phyloP scores from a whole-genome alignment of 2,888 invertebrate species.

The Hypomecis punctinalis region DNA sequence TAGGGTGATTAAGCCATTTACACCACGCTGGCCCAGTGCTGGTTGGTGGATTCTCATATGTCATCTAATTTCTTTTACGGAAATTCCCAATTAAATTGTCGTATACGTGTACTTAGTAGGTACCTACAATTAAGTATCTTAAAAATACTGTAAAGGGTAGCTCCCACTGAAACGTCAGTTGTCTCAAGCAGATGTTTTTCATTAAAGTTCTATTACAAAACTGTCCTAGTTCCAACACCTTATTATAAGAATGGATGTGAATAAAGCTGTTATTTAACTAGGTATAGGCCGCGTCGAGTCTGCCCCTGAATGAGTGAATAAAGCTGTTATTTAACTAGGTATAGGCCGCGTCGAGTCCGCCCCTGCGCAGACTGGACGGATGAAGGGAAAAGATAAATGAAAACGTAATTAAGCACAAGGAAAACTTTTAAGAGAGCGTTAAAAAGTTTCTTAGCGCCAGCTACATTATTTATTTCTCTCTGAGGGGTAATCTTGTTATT shows the following conservation, averaged over 20 bases:
- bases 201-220: slow-evolving; percentile 19
- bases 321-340: slow-evolving; percentile 46
- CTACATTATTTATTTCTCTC: slow-evolving; percentile 74
- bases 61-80: no score
- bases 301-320: slow-evolving; percentile 41
- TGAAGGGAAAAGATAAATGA: slow-evolving; percentile 77
- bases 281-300: slow-evolving; percentile 49
- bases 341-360: slow-evolving; percentile 51
- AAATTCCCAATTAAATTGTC: no score
- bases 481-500: slow-evolving; percentile 68
- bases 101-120: no score
- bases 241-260: slow-evolving; percentile 30
- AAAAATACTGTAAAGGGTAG: no score
- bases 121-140: no score
- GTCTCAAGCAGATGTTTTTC: slow-evolving; percentile 11
- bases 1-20: no score
- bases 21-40: no score
- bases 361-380: slow-evolving; percentile 52
- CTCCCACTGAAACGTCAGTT: neutral
- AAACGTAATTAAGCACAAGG: slow-evolving; percentile 79
- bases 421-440: slow-evolving; percentile 74
- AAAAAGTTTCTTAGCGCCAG: slow-evolving; percentile 71
- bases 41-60: no score
- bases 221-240: slow-evolving; percentile 21
- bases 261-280: slow-evolving; percentile 47